phyloP scores from a whole-genome alignment of 2,113 vertebrate species.

The Notiomystis cincta region DNA sequence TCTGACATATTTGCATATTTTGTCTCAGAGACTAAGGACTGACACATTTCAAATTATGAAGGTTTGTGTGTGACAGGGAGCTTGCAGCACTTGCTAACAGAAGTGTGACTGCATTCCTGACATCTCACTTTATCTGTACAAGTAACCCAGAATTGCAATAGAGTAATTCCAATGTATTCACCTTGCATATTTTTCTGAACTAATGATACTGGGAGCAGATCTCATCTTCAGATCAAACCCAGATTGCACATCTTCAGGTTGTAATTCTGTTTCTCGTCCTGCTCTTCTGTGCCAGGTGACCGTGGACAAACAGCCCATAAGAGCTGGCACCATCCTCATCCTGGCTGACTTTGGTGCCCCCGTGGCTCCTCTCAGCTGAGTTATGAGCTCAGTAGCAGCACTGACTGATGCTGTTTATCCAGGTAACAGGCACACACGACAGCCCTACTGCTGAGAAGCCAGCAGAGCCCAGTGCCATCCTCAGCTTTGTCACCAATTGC shows the following conservation, averaged over 20 bases:
- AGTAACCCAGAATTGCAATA: not conserved
- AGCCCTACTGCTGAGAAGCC: not conserved
- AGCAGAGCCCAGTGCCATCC: not conserved
- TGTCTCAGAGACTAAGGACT: not conserved
- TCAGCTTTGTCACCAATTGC: not conserved
- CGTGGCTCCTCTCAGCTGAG: not conserved
- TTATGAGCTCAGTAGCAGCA: not conserved
- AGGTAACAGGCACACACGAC: not conserved
- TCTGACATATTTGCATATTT: not conserved
- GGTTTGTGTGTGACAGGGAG: not conserved
- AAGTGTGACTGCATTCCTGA: not conserved
- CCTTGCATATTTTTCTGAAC: not conserved
- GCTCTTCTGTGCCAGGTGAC: not conserved
- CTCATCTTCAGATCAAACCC: not conserved
- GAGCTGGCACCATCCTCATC: not conserved
- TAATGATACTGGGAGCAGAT: not conserved
- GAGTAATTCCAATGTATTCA: not conserved
- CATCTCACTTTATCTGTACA: not conserved
- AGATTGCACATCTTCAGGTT: not conserved
- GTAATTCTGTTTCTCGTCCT: not conserved
- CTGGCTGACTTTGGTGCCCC: not conserved
- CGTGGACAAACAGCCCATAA: fast-evolving
- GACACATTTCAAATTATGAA: not conserved
- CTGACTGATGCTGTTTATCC: not conserved
- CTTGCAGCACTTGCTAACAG: not conserved